Conservation (phyloP, 2,888 invertebrate genomes). For the Drosophila austrosaltans region DNA sequence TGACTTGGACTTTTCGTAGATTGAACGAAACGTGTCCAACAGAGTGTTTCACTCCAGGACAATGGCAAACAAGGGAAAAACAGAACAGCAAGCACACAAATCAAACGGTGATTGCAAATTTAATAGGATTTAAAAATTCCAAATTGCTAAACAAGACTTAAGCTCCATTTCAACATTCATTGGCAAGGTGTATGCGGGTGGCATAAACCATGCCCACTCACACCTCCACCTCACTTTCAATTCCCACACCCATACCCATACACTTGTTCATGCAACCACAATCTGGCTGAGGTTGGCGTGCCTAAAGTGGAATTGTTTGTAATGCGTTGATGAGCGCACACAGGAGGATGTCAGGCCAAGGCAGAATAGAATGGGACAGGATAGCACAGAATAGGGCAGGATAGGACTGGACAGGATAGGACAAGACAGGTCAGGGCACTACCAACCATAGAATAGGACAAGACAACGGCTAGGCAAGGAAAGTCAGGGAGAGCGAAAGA, state of each 20-base stretch:
- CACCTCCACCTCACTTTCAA: conserved; percentile 29
- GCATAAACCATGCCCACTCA: conserved; percentile 24
- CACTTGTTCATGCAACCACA: conserved; percentile 56
- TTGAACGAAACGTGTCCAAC: conserved; percentile 35
- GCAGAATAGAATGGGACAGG: conserved; percentile 10
- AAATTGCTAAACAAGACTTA: conserved; percentile 70
- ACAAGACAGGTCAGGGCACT: no score
- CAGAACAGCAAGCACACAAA: conserved; percentile 39
- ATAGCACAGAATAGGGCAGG: not conserved
- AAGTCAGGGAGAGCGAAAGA: not conserved
- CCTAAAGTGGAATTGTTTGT: conserved; percentile 77
- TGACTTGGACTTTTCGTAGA: conserved; percentile 42
- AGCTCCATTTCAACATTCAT: conserved; percentile 35
- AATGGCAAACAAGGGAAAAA: conserved; percentile 40
- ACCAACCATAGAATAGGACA: not conserved
- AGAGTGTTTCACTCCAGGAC: conserved; percentile 12
- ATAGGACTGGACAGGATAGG: no score
- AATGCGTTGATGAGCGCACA: conserved; percentile 63
- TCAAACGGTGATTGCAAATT: conserved; percentile 72
- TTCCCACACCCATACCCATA: not conserved
- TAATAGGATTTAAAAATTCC: conserved; percentile 73
- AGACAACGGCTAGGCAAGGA: not conserved
- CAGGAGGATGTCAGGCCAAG: conserved; percentile 8
- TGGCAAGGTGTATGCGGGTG: conserved; percentile 15
- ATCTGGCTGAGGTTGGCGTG: conserved; percentile 67